Percentiles rank a stretch among this genome's conserved stretches.
These are phyloP conservation scores for Caenorhabditis sinica DNA, from an alignment of 2,888 invertebrate genomes.

Conservation along the genomic window DNA sequence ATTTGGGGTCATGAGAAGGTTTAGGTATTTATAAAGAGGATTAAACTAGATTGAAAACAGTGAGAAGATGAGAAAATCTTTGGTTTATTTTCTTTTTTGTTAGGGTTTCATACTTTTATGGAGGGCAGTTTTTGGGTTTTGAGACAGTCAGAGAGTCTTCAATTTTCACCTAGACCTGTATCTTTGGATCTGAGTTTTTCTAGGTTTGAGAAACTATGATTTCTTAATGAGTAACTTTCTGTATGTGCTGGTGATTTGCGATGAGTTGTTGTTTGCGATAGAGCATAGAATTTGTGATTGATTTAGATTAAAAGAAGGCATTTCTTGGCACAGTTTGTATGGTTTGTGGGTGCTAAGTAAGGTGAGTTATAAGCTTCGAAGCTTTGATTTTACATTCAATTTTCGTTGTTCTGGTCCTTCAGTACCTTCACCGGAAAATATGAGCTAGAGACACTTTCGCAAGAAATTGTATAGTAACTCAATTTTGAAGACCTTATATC, in stretches of 20 bases:
- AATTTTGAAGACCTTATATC: too few relatives aligned
- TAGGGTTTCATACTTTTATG: neutral
- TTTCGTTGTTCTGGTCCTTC: too few relatives aligned
- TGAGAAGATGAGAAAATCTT: neutral
- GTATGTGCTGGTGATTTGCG: neutral
- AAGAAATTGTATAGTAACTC: too few relatives aligned
- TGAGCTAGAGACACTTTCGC: too few relatives aligned
- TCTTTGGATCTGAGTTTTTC: too few relatives aligned
- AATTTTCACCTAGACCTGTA: too few relatives aligned
- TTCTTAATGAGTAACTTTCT: neutral
- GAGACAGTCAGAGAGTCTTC: too few relatives aligned
- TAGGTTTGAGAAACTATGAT: neutral
- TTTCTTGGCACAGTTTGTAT: neutral
- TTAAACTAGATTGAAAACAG: slow-evolving; percentile 18
- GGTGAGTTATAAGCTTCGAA: neutral
- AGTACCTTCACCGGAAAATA: too few relatives aligned
- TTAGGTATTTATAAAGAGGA: slow-evolving; percentile 11
- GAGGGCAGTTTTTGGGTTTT: neutral
- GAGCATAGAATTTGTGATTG: slow-evolving; percentile 34
- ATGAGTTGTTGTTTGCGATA: neutral
- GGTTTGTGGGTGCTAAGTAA: neutral
- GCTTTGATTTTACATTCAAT: too few relatives aligned
- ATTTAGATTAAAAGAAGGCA: neutral
- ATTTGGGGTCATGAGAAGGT: slow-evolving; percentile 11
- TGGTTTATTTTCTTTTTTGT: neutral